Conservation (phyloP, 2,888 invertebrate genomes). For the Pyrgus malvae region DNA sequence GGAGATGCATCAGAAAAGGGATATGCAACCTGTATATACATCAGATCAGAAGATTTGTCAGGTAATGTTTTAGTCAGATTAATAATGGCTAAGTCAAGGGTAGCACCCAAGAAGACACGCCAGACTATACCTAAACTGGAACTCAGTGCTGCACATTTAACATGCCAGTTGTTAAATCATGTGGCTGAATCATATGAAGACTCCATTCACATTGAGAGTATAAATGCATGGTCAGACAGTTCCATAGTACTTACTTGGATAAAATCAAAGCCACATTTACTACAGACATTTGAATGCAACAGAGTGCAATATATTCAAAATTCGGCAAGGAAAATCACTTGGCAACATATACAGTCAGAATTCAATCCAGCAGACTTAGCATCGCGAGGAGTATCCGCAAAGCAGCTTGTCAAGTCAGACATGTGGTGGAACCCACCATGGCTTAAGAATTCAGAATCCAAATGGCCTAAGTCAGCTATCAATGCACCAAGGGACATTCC, state of each 20-base stretch:
- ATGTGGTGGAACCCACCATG: too few species aligned
- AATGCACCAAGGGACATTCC: too few species aligned
- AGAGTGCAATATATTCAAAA: too few species aligned
- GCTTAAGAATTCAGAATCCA: too few species aligned
- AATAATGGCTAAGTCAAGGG: constrained; percentile 6
- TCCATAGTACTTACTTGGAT: constrained; percentile 2
- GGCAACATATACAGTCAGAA: too few species aligned
- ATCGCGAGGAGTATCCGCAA: too few species aligned
- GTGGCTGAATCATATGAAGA: constrained; percentile 4
- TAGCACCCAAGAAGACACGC: constrained; percentile 1
- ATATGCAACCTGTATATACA: constrained; percentile 1
- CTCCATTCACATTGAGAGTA: neutral
- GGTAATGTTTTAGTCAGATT: constrained; percentile 5
- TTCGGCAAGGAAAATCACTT: too few species aligned
- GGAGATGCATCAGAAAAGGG: constrained; percentile 10
- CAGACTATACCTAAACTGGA: constrained; percentile 15
- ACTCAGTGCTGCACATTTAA: constrained; percentile 5
- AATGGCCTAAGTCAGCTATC: too few species aligned
- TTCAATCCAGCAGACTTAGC: too few species aligned
- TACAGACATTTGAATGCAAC: too few species aligned
- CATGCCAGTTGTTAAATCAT: constrained; percentile 10
- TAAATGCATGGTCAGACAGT: constrained; percentile 16
- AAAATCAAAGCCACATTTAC: too few species aligned
- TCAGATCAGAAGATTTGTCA: neutral
- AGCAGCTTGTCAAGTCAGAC: too few species aligned